Conservation (phyloP, 2,113 vertebrate species). For the Myotis yumanensis region DNA sequence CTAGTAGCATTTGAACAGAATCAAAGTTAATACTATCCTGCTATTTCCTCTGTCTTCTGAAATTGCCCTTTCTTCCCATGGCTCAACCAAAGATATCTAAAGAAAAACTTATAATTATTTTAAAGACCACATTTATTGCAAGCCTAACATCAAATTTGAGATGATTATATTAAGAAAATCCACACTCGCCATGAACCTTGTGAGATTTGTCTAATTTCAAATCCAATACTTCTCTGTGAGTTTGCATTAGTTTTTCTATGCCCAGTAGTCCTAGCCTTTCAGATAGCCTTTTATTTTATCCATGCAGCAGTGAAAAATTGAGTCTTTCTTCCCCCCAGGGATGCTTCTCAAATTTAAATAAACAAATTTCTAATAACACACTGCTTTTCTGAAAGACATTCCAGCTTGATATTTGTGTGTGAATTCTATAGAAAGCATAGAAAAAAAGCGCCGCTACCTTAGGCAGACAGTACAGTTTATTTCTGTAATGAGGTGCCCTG, state of each 20-base stretch:
- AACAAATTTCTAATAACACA: slow-evolving; percentile 76
- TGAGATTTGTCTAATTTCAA: slow-evolving; percentile 52
- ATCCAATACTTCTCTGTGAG: neutral
- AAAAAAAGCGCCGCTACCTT: slow-evolving; percentile 60
- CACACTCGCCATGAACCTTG: neutral
- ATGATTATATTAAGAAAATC: slow-evolving; percentile 50
- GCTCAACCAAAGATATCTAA: neutral
- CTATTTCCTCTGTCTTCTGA: neutral
- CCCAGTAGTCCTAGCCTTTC: neutral
- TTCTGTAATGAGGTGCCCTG: slow-evolving; percentile 71
- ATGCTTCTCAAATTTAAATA: slow-evolving; percentile 73
- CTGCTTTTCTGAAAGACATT: slow-evolving; percentile 65
- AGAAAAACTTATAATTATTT: slow-evolving; percentile 19
- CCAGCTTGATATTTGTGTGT: slow-evolving; percentile 76
- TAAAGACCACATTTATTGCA: neutral
- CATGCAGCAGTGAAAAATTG: slow-evolving; percentile 57
- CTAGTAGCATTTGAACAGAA: neutral
- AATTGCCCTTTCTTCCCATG: neutral
- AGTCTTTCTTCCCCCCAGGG: slow-evolving; percentile 51
- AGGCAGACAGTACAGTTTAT: slow-evolving; percentile 64
- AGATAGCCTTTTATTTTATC: slow-evolving; percentile 54
- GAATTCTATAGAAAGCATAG: slow-evolving; percentile 72
- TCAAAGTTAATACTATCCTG: neutral
- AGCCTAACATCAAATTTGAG: slow-evolving; percentile 4
- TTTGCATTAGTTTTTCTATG: slow-evolving; percentile 19